Evolutionary conservation across 2,797 vertebrate species (phyloP).

Genomic region (Gymnothorax reevesii): DNA sequence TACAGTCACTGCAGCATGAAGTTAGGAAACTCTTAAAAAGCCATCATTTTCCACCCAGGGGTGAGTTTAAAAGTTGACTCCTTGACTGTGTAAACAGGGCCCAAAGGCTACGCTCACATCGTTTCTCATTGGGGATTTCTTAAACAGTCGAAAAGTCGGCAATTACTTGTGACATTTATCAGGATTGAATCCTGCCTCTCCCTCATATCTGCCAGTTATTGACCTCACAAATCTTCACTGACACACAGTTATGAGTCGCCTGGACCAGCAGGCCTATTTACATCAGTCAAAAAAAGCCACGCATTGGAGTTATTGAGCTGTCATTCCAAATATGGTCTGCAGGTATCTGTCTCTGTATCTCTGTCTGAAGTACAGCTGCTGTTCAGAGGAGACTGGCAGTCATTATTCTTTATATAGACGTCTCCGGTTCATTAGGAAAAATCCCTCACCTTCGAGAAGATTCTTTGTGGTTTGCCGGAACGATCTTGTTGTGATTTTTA

Average conservation of each 20-base stretch:
- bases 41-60: not conserved
- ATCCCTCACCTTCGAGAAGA: not conserved
- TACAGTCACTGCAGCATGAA: not conserved
- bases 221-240: slow-evolving; percentile 2
- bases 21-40: not conserved
- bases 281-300: not conserved
- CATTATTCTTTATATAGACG: not conserved
- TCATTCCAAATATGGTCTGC: not conserved
- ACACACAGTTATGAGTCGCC: not conserved
- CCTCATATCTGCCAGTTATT: not conserved
- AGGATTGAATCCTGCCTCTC: not conserved
- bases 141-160: not conserved
- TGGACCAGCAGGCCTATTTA: not conserved
- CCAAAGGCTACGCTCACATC: not conserved
- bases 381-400: not conserved
- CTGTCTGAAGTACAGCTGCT: not conserved
- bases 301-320: not conserved
- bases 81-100: not conserved
- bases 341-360: not conserved
- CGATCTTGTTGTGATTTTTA: not conserved
- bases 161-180: not conserved
- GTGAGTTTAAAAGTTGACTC: not conserved
- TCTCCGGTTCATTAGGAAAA: not conserved
- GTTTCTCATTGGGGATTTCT: not conserved
- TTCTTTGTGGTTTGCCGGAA: not conserved